Evolutionary conservation across 2,113 vertebrate species (phyloP), one percentile per base, ranked within the genome.

Genomic region (Cricetomys ansorgei): DNA sequence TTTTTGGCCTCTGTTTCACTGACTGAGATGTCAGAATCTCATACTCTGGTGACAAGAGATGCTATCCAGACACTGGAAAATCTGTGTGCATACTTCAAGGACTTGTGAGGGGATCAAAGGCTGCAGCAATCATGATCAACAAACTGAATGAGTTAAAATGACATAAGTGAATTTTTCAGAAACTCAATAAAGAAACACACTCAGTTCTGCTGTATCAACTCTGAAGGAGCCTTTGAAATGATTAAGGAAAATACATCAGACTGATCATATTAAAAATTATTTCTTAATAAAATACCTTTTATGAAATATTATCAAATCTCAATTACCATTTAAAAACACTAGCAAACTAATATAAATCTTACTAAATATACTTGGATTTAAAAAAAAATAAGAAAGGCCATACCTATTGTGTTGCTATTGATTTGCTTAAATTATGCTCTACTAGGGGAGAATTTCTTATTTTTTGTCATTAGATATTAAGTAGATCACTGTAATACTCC

Each of bases 221-320:
- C 57, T 50, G 19, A 57, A 77, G 43, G 25, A 84, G 48, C 3
- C 27, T 62, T 75, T 57, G 45, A 92, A 91, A 93, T 86, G 19
- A 70, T 95, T 96, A 29, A 84, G 92, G 97, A 96, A 97, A 98
- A 96, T 96, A 91, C 93, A 93, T 11, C 65, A 93, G 92, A 34
- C 55, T 83, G 0, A 45, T 37, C 10, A 2, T 75, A 40, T 37
- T 57, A 95, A 43, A 86, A 76, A 92, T 16, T 92, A 76, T 15
- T 95, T 81, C 84, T 94, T 40, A 98, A 1, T 96, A 43, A 96
- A 97, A 95, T 96, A 72, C 73, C 50, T 95, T 43, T 67, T 93
- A 57, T 31, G 92, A 93, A 34, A 94, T 90, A 76, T 98, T 84
- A 96, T 97, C 97, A 96, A 96, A 89, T 97, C 93, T 97, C 89